Conservation (phyloP, 2,113 vertebrate species). For the Ammodytes marinus region DNA sequence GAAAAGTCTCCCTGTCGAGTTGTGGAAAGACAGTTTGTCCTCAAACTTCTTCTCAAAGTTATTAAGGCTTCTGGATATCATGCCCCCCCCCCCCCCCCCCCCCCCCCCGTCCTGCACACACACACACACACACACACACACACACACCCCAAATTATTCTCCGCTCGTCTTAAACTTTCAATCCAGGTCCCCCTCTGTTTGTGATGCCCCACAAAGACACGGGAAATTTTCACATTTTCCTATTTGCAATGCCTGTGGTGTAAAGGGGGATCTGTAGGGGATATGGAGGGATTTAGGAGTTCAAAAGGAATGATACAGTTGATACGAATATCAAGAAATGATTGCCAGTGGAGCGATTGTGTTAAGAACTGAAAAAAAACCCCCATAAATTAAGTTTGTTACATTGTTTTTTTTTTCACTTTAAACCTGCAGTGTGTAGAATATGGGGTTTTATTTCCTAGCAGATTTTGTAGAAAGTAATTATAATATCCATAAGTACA, state of each 20-base stretch:
- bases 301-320: background rate
- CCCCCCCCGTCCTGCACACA: constrained; percentile 9
- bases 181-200: background rate
- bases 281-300: background rate
- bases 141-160: background rate
- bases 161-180: constrained; percentile 27
- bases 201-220: constrained; percentile 16
- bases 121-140: too few species aligned
- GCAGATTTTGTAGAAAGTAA: too few species aligned
- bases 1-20: constrained; percentile 13
- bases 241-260: background rate
- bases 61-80: constrained; percentile 7
- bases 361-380: background rate
- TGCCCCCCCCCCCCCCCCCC: too few species aligned
- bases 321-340: background rate
- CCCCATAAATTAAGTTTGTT: too few species aligned
- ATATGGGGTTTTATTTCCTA: too few species aligned
- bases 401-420: too few species aligned
- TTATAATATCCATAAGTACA: too few species aligned
- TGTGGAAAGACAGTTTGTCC: constrained; percentile 48
- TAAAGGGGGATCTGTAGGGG: background rate
- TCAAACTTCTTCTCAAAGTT: constrained; percentile 35
- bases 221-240: background rate
- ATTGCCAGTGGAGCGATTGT: too few species aligned
- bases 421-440: too few species aligned